These are phyloP conservation scores for Chaenocephalus aceratus DNA, from an alignment of 2,113 vertebrate species.

Conservation along the genomic window DNA sequence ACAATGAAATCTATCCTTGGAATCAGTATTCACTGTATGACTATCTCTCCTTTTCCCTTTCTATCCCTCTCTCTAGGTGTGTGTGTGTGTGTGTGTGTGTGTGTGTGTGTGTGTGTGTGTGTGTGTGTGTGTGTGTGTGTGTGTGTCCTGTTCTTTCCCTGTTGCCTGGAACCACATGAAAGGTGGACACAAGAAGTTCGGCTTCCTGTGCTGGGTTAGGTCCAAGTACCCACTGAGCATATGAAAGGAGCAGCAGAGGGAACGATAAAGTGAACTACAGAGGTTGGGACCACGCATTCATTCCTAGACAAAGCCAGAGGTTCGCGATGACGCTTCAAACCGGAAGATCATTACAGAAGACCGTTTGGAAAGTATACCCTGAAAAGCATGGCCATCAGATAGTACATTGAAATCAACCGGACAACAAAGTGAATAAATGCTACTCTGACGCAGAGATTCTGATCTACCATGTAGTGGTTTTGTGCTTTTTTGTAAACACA, in stretches of 20 bases:
- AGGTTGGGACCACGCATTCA: conserved; percentile 34
- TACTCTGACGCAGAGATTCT: conserved; percentile 28
- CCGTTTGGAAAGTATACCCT: conserved; percentile 2
- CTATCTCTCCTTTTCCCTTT: conserved; percentile 5
- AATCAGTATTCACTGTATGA: conserved; percentile 32
- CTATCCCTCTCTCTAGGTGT: background rate
- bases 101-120: conserved; percentile 3
- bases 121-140: conserved; percentile 8
- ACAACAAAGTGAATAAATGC: conserved; percentile 25
- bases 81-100: background rate
- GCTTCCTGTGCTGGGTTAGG: conserved; percentile 72
- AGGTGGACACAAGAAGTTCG: conserved; percentile 65
- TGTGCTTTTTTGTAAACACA: conserved; percentile 50
- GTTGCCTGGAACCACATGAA: conserved; percentile 73
- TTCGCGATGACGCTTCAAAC: conserved; percentile 40
- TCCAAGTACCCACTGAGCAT: conserved; percentile 68
- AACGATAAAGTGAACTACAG: conserved; percentile 56
- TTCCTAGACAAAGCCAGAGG: conserved; percentile 57
- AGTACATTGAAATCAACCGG: conserved; percentile 20
- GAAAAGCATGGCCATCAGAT: conserved; percentile 19
- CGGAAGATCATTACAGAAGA: conserved; percentile 7
- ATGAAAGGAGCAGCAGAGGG: conserved; percentile 63
- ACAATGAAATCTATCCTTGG: conserved; percentile 50
- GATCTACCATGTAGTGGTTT: conserved; percentile 44
- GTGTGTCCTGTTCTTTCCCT: conserved; percentile 39